Evolutionary conservation across 2,888 invertebrate genomes (phyloP), one percentile per base, ranked within the genome.

Genomic region (Drosophila vallismaia): DNA sequence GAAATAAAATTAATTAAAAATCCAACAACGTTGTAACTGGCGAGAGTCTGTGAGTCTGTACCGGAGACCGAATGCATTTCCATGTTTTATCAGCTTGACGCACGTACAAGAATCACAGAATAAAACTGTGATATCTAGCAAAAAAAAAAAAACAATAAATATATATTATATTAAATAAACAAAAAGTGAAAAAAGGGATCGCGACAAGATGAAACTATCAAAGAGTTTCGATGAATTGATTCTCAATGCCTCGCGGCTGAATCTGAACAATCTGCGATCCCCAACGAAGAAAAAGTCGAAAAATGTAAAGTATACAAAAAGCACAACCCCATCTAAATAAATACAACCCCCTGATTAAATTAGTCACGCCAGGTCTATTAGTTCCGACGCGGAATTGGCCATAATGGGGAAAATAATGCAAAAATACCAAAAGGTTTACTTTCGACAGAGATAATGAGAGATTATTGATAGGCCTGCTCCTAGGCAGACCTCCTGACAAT

Each of bases 221-320:
- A 91, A 91, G 84, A 91, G 91, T 81, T 86, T 92, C 33, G 91
- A 91, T 76, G 92, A 92, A 72, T 74, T 92, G 75, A 91, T 92
- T 71, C 79, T 92, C 63, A 92, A 88, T 87, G 92, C 92, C 36
- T 91, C 92, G 80, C 90, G 91, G 38, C 80, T 92, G 52, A 92
- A 88, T 74, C 77, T 91, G 40, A 90, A 90, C 49, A 89, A 89
- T 76, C 77, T 91, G 70, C 88, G 90, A 69, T 87, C 90, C 3
- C 88, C 89, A 36, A 75, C 83, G 45, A 89, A 89, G 77, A 90
- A 90, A 79, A 78, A 88, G 36, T 19, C 76, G n/a, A 92, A 91
- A 90, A 90, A 87, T 88, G 92, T 91, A 82, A 84, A 84, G 71
- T 71, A 59, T 69, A 40, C 26, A 83, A 88, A 89, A 88, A 19